A percentile compares a stretch with the other conserved stretches of the same genome.
Evolutionary conservation across 1,140 invertebrate genomes (phyloP).

Genomic region (Platyscapa corneri): DNA sequence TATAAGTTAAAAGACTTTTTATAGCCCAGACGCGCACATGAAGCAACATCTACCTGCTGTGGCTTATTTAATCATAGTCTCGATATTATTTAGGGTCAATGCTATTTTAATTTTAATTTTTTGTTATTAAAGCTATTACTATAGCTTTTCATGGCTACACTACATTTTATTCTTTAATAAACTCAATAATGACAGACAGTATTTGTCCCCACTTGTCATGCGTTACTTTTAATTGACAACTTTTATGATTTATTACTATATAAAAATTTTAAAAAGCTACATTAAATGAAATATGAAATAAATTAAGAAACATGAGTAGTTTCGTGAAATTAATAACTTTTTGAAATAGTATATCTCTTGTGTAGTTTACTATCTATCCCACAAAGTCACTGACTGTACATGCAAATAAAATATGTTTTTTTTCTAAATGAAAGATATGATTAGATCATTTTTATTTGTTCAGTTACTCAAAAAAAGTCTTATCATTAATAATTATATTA

Average conservation of each 20-base stretch:
- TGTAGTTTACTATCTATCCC: too few relatives aligned
- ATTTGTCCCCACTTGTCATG: not conserved
- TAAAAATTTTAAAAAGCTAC: not conserved
- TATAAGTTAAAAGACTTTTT: constrained; percentile 3
- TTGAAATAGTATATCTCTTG: too few relatives aligned
- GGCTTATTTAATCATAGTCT: not conserved
- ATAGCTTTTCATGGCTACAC: not conserved
- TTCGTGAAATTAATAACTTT: too few relatives aligned
- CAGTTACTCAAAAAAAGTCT: too few relatives aligned
- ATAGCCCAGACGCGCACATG: not conserved
- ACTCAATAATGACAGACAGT: not conserved
- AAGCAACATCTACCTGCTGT: not conserved
- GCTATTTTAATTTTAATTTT: constrained; percentile 30
- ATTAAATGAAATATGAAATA: not conserved
- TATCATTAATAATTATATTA: too few relatives aligned
- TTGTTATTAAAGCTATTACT: not conserved
- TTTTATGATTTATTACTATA: not conserved
- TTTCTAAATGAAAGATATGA: too few relatives aligned
- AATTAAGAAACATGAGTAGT: too few relatives aligned
- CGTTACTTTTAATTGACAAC: not conserved
- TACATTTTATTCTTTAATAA: not conserved
- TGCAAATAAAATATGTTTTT: too few relatives aligned
- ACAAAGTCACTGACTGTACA: too few relatives aligned
- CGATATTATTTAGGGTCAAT: constrained; percentile 16
- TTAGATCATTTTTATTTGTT: too few relatives aligned